A percentile compares a stretch with the other conserved stretches of the same genome.
phyloP scores from a whole-genome alignment of 2,888 invertebrate species.

The Octodonta nipae region DNA sequence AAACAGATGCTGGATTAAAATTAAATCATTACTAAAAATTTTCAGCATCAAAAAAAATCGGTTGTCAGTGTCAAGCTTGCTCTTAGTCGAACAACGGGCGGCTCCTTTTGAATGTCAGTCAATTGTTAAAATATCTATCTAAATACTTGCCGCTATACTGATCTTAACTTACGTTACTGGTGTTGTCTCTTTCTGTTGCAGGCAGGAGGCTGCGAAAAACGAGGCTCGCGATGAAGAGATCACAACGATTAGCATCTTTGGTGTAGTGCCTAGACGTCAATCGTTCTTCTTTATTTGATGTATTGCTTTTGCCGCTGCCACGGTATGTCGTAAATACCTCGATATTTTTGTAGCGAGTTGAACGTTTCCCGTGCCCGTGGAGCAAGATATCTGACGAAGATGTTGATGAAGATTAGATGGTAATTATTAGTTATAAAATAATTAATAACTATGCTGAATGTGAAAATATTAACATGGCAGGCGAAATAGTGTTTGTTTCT shows the following conservation, averaged over 20 bases:
- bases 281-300: conserved; percentile 23
- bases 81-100: conserved; percentile 24
- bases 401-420: too few relatives aligned
- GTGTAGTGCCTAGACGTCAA: conserved; percentile 22
- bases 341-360: too few relatives aligned
- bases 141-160: conserved; percentile 20
- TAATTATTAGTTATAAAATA: too few relatives aligned
- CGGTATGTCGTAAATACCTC: neutral
- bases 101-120: conserved; percentile 28
- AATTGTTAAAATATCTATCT: conserved; percentile 30
- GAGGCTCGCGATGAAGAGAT: too few relatives aligned
- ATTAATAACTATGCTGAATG: too few relatives aligned
- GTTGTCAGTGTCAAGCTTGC: conserved; percentile 22
- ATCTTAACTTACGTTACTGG: neutral
- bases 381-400: too few relatives aligned
- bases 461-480: too few relatives aligned
- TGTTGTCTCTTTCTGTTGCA: neutral
- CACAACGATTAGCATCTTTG: conserved; percentile 20
- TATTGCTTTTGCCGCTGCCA: conserved; percentile 12
- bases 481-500: too few relatives aligned
- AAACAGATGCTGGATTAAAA: conserved; percentile 24
- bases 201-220: too few relatives aligned
- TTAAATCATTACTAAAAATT: conserved; percentile 25
- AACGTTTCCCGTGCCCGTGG: too few relatives aligned
- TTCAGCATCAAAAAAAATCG: conserved; percentile 24